Base-by-base conservation (phyloP, 2,797 vertebrate species). In the Spea hammondii region DNA sequence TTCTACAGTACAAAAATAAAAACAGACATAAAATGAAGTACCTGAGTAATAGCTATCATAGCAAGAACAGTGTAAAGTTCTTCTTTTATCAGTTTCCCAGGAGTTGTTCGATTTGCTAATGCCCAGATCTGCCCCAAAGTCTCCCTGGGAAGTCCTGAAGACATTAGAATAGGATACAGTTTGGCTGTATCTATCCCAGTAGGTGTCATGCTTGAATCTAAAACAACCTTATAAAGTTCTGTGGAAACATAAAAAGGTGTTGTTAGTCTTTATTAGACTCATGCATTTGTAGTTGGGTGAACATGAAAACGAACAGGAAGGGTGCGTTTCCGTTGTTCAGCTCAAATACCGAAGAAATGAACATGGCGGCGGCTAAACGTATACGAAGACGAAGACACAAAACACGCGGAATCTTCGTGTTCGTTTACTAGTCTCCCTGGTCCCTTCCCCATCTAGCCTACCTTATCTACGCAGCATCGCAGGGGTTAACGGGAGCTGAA, bases 81-180 rank as follows among this genome's bases (percentile, higher is more conserved):
- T 88, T 99, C 97, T 87, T 98, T 99, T 64, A 97, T 98, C 74
- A 99, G 93, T 88, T 96, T 96, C 72, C 98, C 98, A 0, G 98
- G 98, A 5, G 96, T 98, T 50, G 97, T 99, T 75, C 96, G 95
- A 88, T 99, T 99, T 87, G 97, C 97, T 72, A 96, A 83, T 5
- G 96, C 97, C 98, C 98, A 99, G 82, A 99, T 99, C 85, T 99
- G 97, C n/a, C 98, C 98, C 65, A 99, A 92, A 0, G 96, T 95
- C 90, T 99, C 98, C 66, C 97, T 92, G 84, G 97, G 98, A 87
- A 99, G 93, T 13, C 97, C 97, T 6, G 98, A 99, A 0, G 98
- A 98, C 94, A 99, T 97, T 84, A 99, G 91, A 81, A 99, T 96
- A 59, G 96, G 98, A 86, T 99, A 99, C 70, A 99, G 95, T 85